phyloP scores from a whole-genome alignment of 2,113 vertebrate genomes.

The Thomomys bottae region DNA sequence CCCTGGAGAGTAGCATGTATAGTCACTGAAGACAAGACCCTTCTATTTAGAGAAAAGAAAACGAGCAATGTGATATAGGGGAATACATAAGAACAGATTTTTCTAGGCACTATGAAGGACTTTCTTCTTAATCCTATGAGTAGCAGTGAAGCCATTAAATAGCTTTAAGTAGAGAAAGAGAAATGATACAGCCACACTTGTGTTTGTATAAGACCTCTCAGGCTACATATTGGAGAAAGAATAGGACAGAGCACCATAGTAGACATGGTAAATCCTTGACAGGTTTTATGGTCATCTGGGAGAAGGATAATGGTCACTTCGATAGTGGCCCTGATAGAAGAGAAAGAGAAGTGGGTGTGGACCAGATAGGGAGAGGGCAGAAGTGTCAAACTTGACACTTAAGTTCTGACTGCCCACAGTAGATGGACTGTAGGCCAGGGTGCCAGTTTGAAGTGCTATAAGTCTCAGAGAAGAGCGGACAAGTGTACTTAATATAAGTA shows the following conservation, averaged over 20 bases:
- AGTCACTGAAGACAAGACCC: background rate
- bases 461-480: background rate
- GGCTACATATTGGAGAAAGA: slow-evolving; percentile 20
- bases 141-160: background rate
- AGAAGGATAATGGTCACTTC: background rate
- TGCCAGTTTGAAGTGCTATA: background rate
- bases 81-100: background rate
- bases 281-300: background rate
- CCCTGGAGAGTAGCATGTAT: background rate
- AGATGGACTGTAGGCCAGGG: background rate
- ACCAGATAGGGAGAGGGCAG: background rate
- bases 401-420: background rate
- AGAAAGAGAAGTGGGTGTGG: background rate
- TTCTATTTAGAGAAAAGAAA: background rate
- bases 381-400: background rate
- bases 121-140: background rate
- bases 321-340: background rate
- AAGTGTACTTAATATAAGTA: background rate
- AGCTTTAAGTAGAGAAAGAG: background rate
- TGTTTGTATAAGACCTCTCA: background rate
- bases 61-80: background rate
- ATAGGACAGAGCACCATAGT: background rate
- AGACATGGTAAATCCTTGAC: background rate
- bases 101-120: background rate
- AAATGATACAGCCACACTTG: background rate